These are phyloP conservation scores for Axis porcinus DNA, from an alignment of 2,113 vertebrate genomes.

Conservation along the genomic window DNA sequence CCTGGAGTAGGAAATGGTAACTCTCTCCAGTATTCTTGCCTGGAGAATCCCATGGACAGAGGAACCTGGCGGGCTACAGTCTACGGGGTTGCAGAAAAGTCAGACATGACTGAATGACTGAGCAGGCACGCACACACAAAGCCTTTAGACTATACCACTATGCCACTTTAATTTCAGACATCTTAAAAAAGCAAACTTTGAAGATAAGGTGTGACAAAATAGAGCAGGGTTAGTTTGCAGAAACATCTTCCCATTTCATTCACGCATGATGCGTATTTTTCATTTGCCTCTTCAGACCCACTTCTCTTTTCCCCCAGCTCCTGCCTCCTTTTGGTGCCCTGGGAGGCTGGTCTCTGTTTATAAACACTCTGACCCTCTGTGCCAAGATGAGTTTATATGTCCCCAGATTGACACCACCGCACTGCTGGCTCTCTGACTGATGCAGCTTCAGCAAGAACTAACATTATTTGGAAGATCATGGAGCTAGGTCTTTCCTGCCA, in stretches of 20 bases:
- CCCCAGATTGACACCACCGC: not conserved
- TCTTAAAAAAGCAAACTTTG: not conserved
- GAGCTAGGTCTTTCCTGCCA: not conserved
- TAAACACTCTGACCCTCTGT: not conserved
- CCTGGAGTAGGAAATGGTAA: not conserved
- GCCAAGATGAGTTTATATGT: not conserved
- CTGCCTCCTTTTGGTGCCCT: too few species aligned
- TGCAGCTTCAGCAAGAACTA: not conserved
- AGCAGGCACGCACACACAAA: not conserved
- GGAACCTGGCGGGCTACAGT: not conserved
- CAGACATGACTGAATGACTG: not conserved
- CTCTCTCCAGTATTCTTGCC: not conserved
- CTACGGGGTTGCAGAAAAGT: not conserved
- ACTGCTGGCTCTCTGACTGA: not conserved
- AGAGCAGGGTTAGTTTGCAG: not conserved
- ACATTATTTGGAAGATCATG: not conserved
- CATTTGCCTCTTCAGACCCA: not conserved
- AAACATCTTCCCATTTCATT: not conserved
- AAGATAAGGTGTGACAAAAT: not conserved
- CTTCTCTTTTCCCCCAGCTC: not conserved
- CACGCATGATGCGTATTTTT: fast-evolving
- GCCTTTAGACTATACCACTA: not conserved
- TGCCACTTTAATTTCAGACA: not conserved
- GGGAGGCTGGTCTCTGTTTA: not conserved
- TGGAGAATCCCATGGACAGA: not conserved